Conservation (phyloP, 1,140 invertebrate genomes). For the Ceratosolen fusciceps region DNA sequence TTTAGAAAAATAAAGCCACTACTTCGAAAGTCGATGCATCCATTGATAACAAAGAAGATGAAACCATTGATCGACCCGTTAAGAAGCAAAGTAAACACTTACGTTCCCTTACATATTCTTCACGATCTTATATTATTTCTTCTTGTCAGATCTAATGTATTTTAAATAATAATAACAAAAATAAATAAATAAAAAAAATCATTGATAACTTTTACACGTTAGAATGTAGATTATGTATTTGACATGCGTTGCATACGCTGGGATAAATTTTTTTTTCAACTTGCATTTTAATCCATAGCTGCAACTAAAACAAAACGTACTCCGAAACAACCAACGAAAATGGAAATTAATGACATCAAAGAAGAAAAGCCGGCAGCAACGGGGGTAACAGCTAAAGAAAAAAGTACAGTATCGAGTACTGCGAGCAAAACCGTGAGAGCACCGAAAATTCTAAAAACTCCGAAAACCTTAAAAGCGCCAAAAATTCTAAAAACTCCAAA, state of each 20-base stretch:
- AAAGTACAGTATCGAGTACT: background rate
- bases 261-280: no score
- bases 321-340: background rate
- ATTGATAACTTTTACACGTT: no score
- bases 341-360: background rate
- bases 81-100: background rate
- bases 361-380: background rate
- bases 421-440: background rate
- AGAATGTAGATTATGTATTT: no score
- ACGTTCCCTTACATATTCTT: no score
- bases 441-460: background rate
- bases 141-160: no score
- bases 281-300: background rate
- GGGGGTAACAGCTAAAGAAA: background rate
- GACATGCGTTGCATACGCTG: no score
- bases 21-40: background rate
- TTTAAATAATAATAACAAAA: no score
- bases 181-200: no score
- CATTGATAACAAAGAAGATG: background rate
- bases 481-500: background rate
- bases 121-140: no score
- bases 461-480: background rate
- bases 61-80: background rate
- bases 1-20: constrained; percentile 9
- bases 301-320: background rate